Conservation (phyloP, 2,113 vertebrate genomes). For the Ptilonorhynchus violaceus region DNA sequence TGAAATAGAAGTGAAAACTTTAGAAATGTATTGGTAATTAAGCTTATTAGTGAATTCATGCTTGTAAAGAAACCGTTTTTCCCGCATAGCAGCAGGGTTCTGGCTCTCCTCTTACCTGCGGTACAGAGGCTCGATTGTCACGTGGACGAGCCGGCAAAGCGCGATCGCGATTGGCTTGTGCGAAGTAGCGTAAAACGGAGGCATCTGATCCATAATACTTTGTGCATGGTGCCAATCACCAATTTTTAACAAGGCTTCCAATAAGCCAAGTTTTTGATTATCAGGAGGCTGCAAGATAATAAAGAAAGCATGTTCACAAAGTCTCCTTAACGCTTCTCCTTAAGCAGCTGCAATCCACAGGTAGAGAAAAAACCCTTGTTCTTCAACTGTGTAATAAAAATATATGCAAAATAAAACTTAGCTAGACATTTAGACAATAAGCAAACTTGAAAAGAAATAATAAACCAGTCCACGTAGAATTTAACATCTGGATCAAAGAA, state of each 20-base stretch:
- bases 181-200: slow-evolving; percentile 91
- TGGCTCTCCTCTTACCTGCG: slow-evolving; percentile 78
- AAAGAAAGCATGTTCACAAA: background rate
- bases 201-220: slow-evolving; percentile 98
- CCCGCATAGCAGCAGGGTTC: background rate
- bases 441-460: background rate
- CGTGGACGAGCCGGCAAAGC: slow-evolving; percentile 93
- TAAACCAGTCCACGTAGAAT: background rate
- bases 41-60: background rate
- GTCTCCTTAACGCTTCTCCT: background rate
- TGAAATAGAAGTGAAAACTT: background rate
- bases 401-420: background rate
- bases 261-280: slow-evolving; percentile 95
- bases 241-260: slow-evolving; percentile 93
- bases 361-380: background rate
- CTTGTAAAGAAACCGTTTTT: background rate
- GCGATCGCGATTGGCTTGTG: slow-evolving; percentile 93
- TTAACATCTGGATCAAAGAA: background rate
- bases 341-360: background rate
- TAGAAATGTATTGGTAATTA: background rate
- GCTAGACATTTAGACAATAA: background rate
- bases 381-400: background rate
- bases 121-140: slow-evolving; percentile 93
- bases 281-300: slow-evolving; percentile 84
- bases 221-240: slow-evolving; percentile 97